A percentile compares a stretch with the other conserved stretches of the same genome.
phyloP scores from a whole-genome alignment of 2,797 vertebrate species.

The Sylvia borin region DNA sequence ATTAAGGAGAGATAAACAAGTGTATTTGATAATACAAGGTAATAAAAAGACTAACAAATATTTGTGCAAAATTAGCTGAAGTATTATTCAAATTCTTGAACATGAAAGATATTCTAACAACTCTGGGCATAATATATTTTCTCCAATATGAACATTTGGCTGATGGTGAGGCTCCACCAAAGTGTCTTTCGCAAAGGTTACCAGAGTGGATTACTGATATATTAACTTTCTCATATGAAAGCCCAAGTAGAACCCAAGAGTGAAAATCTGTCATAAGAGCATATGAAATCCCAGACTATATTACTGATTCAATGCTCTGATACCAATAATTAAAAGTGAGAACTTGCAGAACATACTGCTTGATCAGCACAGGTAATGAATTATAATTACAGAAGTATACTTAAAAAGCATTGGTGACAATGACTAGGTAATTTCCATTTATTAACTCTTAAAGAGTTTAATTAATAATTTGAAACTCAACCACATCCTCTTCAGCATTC shows the following conservation, averaged over 20 bases:
- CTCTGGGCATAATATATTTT: background rate
- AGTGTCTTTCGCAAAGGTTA: background rate
- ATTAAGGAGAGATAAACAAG: background rate
- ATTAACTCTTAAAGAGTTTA: background rate
- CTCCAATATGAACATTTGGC: background rate
- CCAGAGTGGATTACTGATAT: background rate
- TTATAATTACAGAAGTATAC: slow-evolving; percentile 38
- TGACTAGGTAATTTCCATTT: slow-evolving; percentile 38
- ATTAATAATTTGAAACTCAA: slow-evolving; percentile 12
- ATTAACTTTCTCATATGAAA: background rate
- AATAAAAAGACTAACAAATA: background rate
- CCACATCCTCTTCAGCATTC: background rate
- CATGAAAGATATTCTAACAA: background rate
- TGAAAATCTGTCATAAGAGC: slow-evolving; percentile 1
- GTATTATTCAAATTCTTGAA: background rate
- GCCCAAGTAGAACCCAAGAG: background rate
- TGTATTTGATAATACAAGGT: background rate
- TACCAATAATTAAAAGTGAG: slow-evolving; percentile 42
- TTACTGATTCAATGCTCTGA: slow-evolving; percentile 4
- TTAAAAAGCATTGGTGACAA: slow-evolving; percentile 42
- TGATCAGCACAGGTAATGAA: slow-evolving; percentile 42
- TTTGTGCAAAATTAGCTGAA: background rate
- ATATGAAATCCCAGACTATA: slow-evolving; percentile 43
- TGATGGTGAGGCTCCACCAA: background rate
- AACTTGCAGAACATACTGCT: background rate